These are phyloP conservation scores for Canis aureus DNA, from an alignment of 2,113 vertebrate genomes.

Conservation along the genomic window DNA sequence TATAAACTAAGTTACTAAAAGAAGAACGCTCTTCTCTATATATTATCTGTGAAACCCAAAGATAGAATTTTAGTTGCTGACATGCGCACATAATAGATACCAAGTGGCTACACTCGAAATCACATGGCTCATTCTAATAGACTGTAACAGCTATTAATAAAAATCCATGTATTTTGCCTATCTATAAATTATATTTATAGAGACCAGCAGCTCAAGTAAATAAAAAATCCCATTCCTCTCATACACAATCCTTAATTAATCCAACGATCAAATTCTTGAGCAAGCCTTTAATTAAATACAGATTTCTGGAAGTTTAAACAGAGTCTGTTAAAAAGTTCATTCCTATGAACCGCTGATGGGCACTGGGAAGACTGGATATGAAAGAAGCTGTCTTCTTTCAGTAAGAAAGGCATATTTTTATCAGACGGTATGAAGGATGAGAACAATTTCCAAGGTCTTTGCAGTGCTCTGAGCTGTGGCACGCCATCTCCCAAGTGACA, in stretches of 20 bases:
- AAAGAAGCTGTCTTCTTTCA: not conserved
- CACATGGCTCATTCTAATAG: not conserved
- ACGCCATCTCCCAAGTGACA: not conserved
- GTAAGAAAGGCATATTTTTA: not conserved
- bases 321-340: not conserved
- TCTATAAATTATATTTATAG: not conserved
- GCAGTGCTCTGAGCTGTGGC: not conserved
- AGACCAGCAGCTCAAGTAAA: not conserved
- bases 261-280: constrained; percentile 32
- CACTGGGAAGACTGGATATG: not conserved
- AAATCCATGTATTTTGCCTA: not conserved
- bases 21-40: not conserved
- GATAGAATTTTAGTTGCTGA: not conserved
- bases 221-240: not conserved
- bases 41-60: not conserved
- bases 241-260: not conserved
- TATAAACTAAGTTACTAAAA: not conserved
- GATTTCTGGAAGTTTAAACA: constrained; percentile 20
- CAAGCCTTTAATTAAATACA: constrained; percentile 13
- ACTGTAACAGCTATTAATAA: not conserved
- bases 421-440: not conserved
- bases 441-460: not conserved
- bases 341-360: not conserved
- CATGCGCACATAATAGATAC: not conserved
- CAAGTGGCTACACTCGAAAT: not conserved